phyloP scores from a whole-genome alignment of 2,888 invertebrate species.

The Limnephilus marmoratus region DNA sequence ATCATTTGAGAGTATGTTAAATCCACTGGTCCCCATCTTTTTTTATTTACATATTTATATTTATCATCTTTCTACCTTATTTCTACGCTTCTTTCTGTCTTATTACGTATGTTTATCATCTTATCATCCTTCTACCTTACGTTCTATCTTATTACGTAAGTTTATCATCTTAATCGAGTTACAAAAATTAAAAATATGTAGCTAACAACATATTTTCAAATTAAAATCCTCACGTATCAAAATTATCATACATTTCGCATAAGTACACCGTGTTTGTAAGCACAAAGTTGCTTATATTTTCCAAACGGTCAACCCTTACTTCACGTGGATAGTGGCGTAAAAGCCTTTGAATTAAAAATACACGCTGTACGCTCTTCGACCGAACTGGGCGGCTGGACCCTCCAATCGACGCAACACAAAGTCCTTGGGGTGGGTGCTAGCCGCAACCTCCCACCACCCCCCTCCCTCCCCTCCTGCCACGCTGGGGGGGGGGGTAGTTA shows the following conservation, averaged over 20 bases:
- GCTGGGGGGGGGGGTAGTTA: background rate
- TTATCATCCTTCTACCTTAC: too few species aligned
- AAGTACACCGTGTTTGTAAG: background rate
- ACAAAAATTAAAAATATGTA: background rate
- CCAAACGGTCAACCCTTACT: conserved; percentile 4
- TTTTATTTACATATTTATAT: too few species aligned
- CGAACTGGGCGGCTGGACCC: background rate
- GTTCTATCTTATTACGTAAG: too few species aligned
- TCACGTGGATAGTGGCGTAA: background rate
- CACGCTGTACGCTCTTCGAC: conserved; percentile 15
- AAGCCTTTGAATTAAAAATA: conserved; percentile 33
- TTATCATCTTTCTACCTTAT: too few species aligned
- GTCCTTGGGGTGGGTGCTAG: background rate
- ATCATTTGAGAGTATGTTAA: too few species aligned
- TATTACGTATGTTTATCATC: too few species aligned
- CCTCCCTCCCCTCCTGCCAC: too few species aligned
- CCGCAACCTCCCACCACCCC: background rate
- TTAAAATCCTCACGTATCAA: background rate
- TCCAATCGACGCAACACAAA: background rate
- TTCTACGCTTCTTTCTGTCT: too few species aligned
- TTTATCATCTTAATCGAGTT: background rate
- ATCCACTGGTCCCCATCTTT: too few species aligned
- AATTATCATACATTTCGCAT: background rate
- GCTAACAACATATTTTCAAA: background rate
- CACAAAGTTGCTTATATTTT: background rate